Conservation (phyloP, 2,888 invertebrate species). For the Eilema griseolum region DNA sequence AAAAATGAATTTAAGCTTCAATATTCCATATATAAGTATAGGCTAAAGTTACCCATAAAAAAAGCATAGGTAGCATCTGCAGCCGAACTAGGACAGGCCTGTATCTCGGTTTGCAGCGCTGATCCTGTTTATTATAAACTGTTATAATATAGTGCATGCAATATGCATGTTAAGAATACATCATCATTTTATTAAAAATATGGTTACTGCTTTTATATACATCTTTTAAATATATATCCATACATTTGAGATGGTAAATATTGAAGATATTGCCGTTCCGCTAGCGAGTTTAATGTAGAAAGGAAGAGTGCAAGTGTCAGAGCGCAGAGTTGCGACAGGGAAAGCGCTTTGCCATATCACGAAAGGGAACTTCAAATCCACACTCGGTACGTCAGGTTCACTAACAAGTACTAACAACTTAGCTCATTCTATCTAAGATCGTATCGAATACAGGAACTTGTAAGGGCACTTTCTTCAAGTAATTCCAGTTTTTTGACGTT, state of each 20-base stretch:
- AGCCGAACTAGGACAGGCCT: too few relatives aligned
- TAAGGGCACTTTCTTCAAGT: slow-evolving; percentile 76
- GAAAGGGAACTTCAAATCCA: slow-evolving; percentile 83
- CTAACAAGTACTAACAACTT: slow-evolving; percentile 70
- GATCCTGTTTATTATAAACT: slow-evolving; percentile 24
- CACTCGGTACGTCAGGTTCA: slow-evolving; percentile 67
- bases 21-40: too few relatives aligned
- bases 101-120: too few relatives aligned
- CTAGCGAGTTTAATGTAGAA: slow-evolving; percentile 73
- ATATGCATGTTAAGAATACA: neutral
- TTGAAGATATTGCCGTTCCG: slow-evolving; percentile 46
- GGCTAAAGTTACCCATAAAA: too few relatives aligned
- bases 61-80: too few relatives aligned
- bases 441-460: slow-evolving; percentile 71
- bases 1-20: too few relatives aligned
- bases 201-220: slow-evolving; percentile 19
- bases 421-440: slow-evolving; percentile 71
- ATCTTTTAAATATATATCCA: neutral
- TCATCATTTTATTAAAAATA: neutral
- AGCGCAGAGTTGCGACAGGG: slow-evolving; percentile 78
- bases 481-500: slow-evolving; percentile 71
- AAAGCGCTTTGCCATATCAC: slow-evolving; percentile 80
- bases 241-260: slow-evolving; percentile 30
- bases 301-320: slow-evolving; percentile 84
- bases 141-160: slow-evolving; percentile 24